Percentiles rank a stretch among this genome's conserved stretches.
phyloP scores from a whole-genome alignment of 1,140 invertebrate species.

The Drosophila ohnishii region DNA sequence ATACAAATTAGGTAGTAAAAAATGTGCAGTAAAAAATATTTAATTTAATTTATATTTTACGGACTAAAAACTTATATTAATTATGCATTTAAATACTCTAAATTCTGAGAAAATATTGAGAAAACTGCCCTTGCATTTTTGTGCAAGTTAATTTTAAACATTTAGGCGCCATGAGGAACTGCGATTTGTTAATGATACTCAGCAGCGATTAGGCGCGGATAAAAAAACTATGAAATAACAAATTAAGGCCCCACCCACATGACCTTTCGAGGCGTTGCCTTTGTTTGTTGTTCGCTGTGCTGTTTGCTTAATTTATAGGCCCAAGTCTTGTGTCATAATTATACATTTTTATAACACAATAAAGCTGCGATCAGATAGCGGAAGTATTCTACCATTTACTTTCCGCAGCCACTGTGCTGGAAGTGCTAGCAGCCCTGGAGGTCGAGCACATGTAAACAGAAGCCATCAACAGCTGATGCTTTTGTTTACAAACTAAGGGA shows the following conservation, averaged over 20 bases:
- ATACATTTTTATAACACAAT: slow-evolving; percentile 36
- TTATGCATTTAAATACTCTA: neutral
- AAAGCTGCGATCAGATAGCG: slow-evolving; percentile 37
- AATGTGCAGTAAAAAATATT: neutral
- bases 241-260: slow-evolving; percentile 48
- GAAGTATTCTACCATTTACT: slow-evolving; percentile 43
- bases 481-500: slow-evolving; percentile 70
- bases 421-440: slow-evolving; percentile 28
- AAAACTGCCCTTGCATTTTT: neutral
- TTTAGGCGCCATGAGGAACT: slow-evolving; percentile 63
- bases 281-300: slow-evolving; percentile 6
- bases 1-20: neutral
- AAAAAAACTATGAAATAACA: slow-evolving; percentile 27
- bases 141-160: slow-evolving; percentile 28
- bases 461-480: slow-evolving; percentile 62
- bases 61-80: neutral
- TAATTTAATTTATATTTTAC: neutral
- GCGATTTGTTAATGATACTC: slow-evolving; percentile 50
- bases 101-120: neutral
- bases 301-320: slow-evolving; percentile 57
- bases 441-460: slow-evolving; percentile 56
- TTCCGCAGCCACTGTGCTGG: slow-evolving; percentile 57
- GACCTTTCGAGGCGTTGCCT: slow-evolving; percentile 60
- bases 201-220: slow-evolving; percentile 42
- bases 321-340: slow-evolving; percentile 59